Evolutionary conservation across 2,113 vertebrate genomes (phyloP), one percentile per base, ranked within the genome.

Genomic region (Microcebus lehilahytsara): DNA sequence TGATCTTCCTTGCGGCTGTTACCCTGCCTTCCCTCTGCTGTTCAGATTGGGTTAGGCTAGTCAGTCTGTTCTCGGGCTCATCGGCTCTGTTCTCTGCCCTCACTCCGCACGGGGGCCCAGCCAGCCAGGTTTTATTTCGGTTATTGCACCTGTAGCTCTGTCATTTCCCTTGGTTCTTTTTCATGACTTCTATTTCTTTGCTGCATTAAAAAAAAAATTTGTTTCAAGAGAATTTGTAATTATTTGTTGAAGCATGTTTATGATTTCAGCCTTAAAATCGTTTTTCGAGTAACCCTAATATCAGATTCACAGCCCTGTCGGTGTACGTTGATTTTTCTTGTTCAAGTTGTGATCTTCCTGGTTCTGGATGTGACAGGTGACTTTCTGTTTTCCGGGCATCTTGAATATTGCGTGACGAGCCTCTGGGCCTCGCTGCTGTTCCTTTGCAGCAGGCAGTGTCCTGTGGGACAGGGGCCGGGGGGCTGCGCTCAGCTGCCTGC

Each of bases 1-100:
- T 37, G 27, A 2, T 12, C 42, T 20, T 62, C 34, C 17, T 3
- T 6, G 46, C 4, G 2, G 23, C 6, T 9, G 64, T 6, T 17
- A 22, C 30, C 40, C 64, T 51, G 4, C 22, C 22, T 81, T 42
- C 92, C n/a, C 51, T 34, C 37, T 58, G 4, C 20, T 1, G 3
- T 13, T 71, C 49, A 17, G 64, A n/a, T 16, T 2, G 14, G 42
- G 34, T 4, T 27, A 5, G 32, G 14, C 34, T 40, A 23, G 25
- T 9, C 7, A 1, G 12, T 14, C 27, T 49, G 23, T 27, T 51
- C 34, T 32, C 32, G 20, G 25, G 16, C 27, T 51, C 64, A 34
- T 6, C 11, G 27, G 6, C 0, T 62, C 1, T 16, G 8, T 37
- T 37, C 23, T 46, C 2, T 3, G 5, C n/a, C 7, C 0, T 8